phyloP scores from a whole-genome alignment of 1,140 invertebrate genomes.

The Phthorimaea operculella region DNA sequence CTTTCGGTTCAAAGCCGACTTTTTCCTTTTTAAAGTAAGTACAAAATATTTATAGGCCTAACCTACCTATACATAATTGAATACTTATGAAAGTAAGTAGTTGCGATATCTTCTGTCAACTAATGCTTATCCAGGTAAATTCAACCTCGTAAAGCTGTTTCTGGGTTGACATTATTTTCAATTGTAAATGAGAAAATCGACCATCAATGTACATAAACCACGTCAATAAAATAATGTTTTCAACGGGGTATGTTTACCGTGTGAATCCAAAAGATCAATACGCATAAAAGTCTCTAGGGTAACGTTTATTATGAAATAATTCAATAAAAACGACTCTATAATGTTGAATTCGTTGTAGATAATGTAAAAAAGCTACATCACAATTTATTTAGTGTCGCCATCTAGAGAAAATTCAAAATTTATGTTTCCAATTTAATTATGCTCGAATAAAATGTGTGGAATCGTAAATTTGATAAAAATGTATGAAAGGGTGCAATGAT shows the following conservation, averaged over 20 bases:
- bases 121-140: too few species aligned
- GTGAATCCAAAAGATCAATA: background rate
- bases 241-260: background rate
- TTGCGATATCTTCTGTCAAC: too few species aligned
- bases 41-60: too few species aligned
- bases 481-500: background rate
- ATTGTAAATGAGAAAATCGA: too few species aligned
- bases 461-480: background rate
- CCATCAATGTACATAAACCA: too few species aligned
- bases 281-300: background rate
- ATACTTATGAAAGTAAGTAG: too few species aligned
- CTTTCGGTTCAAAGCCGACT: too few species aligned
- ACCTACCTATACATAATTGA: too few species aligned
- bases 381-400: background rate
- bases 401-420: slow-evolving; percentile 10
- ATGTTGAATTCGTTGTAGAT: background rate
- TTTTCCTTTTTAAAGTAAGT: too few species aligned
- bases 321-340: background rate
- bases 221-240: too few species aligned
- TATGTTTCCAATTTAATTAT: slow-evolving; percentile 30
- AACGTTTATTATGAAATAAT: background rate
- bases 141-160: too few species aligned
- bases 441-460: background rate
- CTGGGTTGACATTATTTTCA: too few species aligned
- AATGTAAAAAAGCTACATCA: background rate